Percentiles rank a stretch among this genome's conserved stretches.
phyloP scores from a whole-genome alignment of 2,113 vertebrate species.

The Amazona guildingii region DNA sequence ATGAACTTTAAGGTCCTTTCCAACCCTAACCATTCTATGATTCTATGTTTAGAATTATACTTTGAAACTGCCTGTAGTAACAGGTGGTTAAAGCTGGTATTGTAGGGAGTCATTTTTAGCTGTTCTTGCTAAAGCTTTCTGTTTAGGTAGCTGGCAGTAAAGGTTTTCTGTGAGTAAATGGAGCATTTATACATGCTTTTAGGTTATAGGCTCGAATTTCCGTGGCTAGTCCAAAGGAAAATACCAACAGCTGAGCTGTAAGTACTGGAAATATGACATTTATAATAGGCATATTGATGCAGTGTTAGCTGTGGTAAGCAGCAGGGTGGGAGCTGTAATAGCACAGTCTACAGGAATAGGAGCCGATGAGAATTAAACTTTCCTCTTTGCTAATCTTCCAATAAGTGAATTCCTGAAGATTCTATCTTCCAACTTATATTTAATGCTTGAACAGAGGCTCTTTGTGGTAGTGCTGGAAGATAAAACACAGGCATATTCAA shows the following conservation, averaged over 20 bases:
- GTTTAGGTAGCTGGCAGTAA: slow-evolving; percentile 20
- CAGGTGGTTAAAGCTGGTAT: background rate
- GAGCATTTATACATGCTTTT: slow-evolving; percentile 40
- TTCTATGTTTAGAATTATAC: background rate
- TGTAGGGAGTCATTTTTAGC: background rate
- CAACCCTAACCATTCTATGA: background rate
- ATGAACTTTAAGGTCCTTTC: background rate
- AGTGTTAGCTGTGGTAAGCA: slow-evolving; percentile 6
- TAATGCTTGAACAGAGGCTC: background rate
- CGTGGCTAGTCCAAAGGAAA: slow-evolving; percentile 39
- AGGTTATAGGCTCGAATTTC: slow-evolving; percentile 25
- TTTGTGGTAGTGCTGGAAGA: background rate
- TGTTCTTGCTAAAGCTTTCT: slow-evolving; percentile 21
- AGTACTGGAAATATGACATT: slow-evolving; percentile 51
- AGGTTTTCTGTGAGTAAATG: slow-evolving; percentile 42
- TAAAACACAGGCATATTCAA: slow-evolving; percentile 2
- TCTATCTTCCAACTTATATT: slow-evolving; percentile 28
- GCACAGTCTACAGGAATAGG: background rate
- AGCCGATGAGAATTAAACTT: slow-evolving; percentile 31
- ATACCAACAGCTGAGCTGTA: slow-evolving; percentile 40
- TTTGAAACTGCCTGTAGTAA: background rate
- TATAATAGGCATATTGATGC: slow-evolving; percentile 35
- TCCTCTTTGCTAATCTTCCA: slow-evolving; percentile 8
- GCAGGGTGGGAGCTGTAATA: background rate
- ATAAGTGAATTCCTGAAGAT: slow-evolving; percentile 13